Evolutionary conservation across 2,888 invertebrate species (phyloP), one percentile per base, ranked within the genome.

Genomic region (Sthenelais limicola): DNA sequence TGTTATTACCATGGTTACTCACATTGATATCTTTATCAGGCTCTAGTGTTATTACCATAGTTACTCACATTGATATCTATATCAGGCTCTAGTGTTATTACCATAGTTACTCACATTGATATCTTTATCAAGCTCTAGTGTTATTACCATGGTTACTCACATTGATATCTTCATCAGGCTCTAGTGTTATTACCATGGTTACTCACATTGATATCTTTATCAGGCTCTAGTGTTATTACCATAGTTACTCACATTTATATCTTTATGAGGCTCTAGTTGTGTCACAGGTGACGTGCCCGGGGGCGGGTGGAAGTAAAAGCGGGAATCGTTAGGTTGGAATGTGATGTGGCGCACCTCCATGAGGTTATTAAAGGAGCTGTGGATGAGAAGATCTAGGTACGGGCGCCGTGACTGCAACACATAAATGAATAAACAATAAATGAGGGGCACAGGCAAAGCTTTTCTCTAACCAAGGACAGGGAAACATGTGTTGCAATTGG

Each of bases 281-380:
- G 82, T 73, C 24, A 84, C 79, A 67, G 79, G 77, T 68, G 81
- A 78, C 68, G 80, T 78, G 58, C 82, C 86, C 71, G 84, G 84
- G n/a, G n/a, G n/a, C 68, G 86, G 88, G 78, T 90, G 90, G 76
- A 89, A 89, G 76, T 84, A 86, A 83, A 93, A 90, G 47, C 92
- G 89, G n/a, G 89, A 86, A 86, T 92, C 92, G 32, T 90, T 89
- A 9, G 91, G 89, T 86, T 91, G 85, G 90, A 91, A 88, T 87
- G 91, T 87, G 51, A 94, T 91, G 76, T 90, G 88, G 71, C 91
- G 91, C 56, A 96, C 92, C 78, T 92, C 91, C 93, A 97, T 94
- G 68, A 92, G 91, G 82, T 93, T 91, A 78, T 92, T 89, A 89
- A 95, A 96, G 4, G 92, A 92, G 81, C 94, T 96, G 83, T 94